These are phyloP conservation scores for Zonitis immaculata DNA, from an alignment of 2,888 invertebrate species.

Conservation along the genomic window DNA sequence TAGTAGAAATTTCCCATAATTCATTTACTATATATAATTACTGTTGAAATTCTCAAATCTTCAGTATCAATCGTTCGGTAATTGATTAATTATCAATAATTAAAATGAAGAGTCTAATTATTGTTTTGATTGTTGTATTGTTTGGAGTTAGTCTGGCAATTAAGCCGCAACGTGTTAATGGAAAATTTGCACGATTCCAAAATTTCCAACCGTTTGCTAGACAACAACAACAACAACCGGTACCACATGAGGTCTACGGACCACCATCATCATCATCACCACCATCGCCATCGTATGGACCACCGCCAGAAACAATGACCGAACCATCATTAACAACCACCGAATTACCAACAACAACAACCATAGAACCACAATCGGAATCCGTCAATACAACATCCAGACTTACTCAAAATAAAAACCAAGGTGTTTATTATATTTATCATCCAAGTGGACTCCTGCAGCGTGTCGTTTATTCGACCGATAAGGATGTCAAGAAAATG, in stretches of 20 bases:
- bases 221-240: slow-evolving; percentile 7
- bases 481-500: slow-evolving; percentile 54
- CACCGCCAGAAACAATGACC: slow-evolving; percentile 36
- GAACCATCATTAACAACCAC: slow-evolving; percentile 20
- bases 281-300: slow-evolving; percentile 33
- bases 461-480: slow-evolving; percentile 57
- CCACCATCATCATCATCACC: slow-evolving; percentile 44
- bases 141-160: not conserved
- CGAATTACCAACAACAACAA: slow-evolving; percentile 18
- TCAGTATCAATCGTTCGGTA: not conserved
- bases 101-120: not conserved
- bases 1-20: not conserved
- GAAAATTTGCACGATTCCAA: not conserved
- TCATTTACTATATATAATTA: not conserved
- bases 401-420: slow-evolving; percentile 29
- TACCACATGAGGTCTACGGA: slow-evolving; percentile 30
- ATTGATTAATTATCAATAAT: not conserved
- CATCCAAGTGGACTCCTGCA: slow-evolving; percentile 60
- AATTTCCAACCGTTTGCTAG: not conserved
- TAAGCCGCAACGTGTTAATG: not conserved
- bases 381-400: slow-evolving; percentile 17
- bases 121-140: not conserved
- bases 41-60: not conserved
- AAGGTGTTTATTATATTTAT: slow-evolving; percentile 61
- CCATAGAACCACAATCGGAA: slow-evolving; percentile 13